Conservation (phyloP, 2,113 vertebrate species). For the Scalopus aquaticus region DNA sequence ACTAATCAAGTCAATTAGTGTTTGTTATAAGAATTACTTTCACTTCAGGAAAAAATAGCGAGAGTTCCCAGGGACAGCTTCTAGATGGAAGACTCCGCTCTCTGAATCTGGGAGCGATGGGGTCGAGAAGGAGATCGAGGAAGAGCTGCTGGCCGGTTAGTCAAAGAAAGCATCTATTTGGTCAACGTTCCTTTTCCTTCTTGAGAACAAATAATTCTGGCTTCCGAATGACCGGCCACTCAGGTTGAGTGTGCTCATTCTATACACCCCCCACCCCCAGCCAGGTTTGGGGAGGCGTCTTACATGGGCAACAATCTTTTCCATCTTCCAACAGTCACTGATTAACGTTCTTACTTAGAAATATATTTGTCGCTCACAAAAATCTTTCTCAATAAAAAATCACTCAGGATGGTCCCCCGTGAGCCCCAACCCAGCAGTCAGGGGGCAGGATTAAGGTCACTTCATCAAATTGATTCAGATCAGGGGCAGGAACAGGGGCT, state of each 20-base stretch:
- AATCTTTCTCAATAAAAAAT: neutral
- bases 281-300: neutral
- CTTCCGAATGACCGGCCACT: neutral
- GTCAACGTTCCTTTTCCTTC: neutral
- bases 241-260: neutral
- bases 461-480: neutral
- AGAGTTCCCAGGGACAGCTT: neutral
- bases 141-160: neutral
- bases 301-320: rapidly evolving
- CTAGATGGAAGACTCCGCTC: neutral
- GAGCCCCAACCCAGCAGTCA: neutral
- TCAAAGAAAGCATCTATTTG: neutral
- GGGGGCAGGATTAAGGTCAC: neutral
- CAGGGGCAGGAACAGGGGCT: no score
- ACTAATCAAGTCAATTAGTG: neutral
- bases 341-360: neutral
- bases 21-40: constrained; percentile 33
- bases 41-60: neutral
- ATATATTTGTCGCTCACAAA: neutral
- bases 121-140: neutral
- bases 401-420: neutral
- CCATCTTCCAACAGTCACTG: neutral
- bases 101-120: neutral
- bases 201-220: neutral
- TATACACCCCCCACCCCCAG: neutral